These are phyloP conservation scores for Copidosoma floridanum DNA, from an alignment of 1,140 invertebrate genomes.

Conservation along the genomic window DNA sequence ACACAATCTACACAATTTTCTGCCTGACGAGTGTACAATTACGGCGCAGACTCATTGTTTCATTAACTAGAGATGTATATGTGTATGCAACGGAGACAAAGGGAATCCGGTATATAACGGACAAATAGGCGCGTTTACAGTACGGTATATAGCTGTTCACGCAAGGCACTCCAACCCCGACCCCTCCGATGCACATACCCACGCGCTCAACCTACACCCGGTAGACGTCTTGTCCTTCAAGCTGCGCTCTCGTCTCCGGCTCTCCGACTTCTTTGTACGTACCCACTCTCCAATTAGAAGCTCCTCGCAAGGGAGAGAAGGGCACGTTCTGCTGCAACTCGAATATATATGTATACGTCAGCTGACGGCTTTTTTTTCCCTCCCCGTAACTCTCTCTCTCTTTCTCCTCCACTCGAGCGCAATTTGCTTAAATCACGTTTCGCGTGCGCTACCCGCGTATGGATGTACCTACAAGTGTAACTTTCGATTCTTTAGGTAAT, in stretches of 20 bases:
- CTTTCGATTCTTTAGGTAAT: too few species aligned
- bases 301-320: constrained; percentile 44
- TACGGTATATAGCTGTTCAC: background rate
- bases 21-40: constrained; percentile 37
- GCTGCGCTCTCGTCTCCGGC: constrained; percentile 7
- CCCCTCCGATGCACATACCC: background rate
- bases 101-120: constrained; percentile 58
- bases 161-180: background rate
- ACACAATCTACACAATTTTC: background rate
- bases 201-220: background rate
- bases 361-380: too few species aligned
- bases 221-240: constrained; percentile 9
- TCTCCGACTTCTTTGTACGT: constrained; percentile 34
- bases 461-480: too few species aligned
- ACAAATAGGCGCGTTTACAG: constrained; percentile 57
- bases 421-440: constrained; percentile 40
- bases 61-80: too few species aligned
- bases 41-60: constrained; percentile 58
- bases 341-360: background rate
- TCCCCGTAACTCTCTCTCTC: too few species aligned
- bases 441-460: too few species aligned
- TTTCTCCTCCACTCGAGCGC: constrained; percentile 24
- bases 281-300: constrained; percentile 54
- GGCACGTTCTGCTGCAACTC: constrained; percentile 40
- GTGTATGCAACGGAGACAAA: constrained; percentile 56